Evolutionary conservation across 2,113 vertebrate species (phyloP).

Genomic region (Pomatorhinus ruficollis): DNA sequence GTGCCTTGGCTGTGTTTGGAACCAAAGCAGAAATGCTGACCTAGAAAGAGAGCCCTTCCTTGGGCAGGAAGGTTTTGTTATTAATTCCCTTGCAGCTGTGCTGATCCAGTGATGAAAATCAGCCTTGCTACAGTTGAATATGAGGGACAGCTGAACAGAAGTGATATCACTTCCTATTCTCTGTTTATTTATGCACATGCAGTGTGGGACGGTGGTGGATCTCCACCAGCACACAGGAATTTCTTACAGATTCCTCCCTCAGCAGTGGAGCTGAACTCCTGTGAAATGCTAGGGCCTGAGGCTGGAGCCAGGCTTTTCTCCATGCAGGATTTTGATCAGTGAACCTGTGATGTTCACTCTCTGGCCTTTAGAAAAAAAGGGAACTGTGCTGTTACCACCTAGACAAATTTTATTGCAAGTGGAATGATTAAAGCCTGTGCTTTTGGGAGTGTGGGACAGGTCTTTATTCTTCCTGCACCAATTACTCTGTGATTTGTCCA

Average conservation of each 20-base stretch:
- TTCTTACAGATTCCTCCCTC: not conserved
- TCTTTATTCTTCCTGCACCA: not conserved
- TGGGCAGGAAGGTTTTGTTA: not conserved
- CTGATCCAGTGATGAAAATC: not conserved
- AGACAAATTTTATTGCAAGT: not conserved
- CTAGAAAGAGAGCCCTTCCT: not conserved
- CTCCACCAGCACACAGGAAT: not conserved
- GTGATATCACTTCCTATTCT: accelerated
- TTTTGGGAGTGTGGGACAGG: not conserved
- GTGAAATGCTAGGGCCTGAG: not conserved
- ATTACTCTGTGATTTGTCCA: not conserved
- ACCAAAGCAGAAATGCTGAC: not conserved
- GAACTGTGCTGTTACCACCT: not conserved
- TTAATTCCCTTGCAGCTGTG: not conserved
- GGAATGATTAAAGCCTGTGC: not conserved
- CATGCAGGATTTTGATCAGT: not conserved
- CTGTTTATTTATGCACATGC: not conserved
- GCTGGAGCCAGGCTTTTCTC: not conserved
- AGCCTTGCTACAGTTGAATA: not conserved
- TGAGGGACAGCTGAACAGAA: not conserved
- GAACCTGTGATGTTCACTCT: not conserved
- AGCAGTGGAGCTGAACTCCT: not conserved
- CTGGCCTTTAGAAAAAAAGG: not conserved
- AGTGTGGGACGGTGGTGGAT: accelerated
- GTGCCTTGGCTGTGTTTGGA: not conserved